Evolutionary conservation across 2,888 invertebrate genomes (phyloP).

Genomic region (Caenorhabditis angaria): DNA sequence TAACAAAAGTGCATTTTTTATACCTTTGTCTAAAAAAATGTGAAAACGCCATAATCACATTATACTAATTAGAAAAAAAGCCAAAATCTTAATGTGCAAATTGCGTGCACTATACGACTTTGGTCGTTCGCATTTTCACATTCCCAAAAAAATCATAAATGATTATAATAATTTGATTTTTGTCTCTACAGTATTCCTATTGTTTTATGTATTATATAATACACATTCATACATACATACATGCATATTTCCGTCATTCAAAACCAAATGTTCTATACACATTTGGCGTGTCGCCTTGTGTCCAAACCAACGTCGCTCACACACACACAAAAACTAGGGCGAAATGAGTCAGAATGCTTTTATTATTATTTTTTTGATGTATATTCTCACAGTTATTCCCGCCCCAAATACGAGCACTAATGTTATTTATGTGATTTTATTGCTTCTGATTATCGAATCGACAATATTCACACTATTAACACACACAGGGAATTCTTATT

Average conservation of each 20-base stretch:
- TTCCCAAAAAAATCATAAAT: not conserved
- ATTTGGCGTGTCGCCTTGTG: not conserved
- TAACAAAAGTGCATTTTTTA: too few relatives aligned
- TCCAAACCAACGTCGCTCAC: not conserved
- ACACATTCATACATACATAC: not conserved
- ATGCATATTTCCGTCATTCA: not conserved
- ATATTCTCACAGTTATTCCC: slow-evolving; percentile 3
- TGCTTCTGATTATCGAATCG: not conserved
- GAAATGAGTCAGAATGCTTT: slow-evolving; percentile 3
- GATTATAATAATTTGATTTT: not conserved
- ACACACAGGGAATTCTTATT: not conserved
- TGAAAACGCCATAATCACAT: too few relatives aligned
- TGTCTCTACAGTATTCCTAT: not conserved
- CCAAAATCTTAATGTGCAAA: too few relatives aligned
- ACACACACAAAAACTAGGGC: slow-evolving; percentile 4
- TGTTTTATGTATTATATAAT: not conserved
- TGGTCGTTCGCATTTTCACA: too few relatives aligned
- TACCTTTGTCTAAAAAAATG: too few relatives aligned
- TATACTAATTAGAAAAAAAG: too few relatives aligned
- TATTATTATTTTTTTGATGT: not conserved
- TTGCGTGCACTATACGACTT: too few relatives aligned
- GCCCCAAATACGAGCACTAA: not conserved
- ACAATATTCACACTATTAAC: too few relatives aligned
- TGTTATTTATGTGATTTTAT: not conserved
- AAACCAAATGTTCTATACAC: not conserved